Conservation (phyloP, 2,113 vertebrate species). For the Eudyptes chrysolophus region DNA sequence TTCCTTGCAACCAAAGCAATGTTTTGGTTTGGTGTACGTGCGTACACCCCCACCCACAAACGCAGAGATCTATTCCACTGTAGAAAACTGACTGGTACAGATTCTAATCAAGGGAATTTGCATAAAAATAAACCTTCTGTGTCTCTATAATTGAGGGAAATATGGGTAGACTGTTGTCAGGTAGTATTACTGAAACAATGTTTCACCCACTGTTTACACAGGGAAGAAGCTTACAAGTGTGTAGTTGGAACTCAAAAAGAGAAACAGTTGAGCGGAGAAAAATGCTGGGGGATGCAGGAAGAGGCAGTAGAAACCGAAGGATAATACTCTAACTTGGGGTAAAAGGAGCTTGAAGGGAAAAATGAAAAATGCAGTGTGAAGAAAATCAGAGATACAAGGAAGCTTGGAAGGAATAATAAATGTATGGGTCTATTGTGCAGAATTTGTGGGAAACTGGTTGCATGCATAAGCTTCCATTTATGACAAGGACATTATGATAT, state of each 20-base stretch:
- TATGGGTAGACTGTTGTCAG: not conserved
- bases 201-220: not conserved
- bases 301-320: not conserved
- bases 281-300: not conserved
- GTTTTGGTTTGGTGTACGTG: not conserved
- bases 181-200: not conserved
- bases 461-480: not conserved
- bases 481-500: not conserved
- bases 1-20: not conserved
- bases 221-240: not conserved
- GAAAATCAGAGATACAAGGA: not conserved
- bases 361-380: not conserved
- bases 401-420: not conserved
- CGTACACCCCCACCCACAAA: fast-evolving
- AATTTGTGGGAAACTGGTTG: not conserved
- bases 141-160: not conserved
- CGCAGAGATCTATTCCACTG: not conserved
- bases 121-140: not conserved
- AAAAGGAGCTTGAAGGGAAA: not conserved
- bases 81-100: not conserved
- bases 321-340: not conserved
- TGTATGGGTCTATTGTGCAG: fast-evolving
- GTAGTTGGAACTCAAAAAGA: not conserved
- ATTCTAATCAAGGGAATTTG: not conserved
- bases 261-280: fast-evolving